Base-by-base conservation (phyloP, 2,888 invertebrate species). In the Quadroppia sp. region DNA sequence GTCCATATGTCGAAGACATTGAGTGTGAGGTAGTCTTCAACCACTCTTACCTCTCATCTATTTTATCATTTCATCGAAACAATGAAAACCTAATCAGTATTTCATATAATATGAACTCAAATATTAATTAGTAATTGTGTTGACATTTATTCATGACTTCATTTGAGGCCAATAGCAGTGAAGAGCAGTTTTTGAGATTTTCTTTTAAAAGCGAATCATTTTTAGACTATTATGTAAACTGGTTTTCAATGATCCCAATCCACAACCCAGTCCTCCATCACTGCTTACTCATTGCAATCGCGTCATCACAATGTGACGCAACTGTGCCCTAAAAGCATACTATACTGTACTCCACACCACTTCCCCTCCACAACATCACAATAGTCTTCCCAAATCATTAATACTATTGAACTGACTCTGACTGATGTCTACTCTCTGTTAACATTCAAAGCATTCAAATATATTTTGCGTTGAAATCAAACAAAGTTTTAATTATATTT, bases 261-360 rank as follows among this genome's bases (percentile, higher is more conserved):
- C 45, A 9, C 2, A 36, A 7, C 36, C 30, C 30, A 59, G 30
- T 59, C 59, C 59, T 59, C 59, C 59, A 59, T 59, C 59, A 59
- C 59, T 30, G 59, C 28, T 59, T 59, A 59, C 59, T 59, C 59
- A 59, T 59, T 17, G 15, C 32, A 15, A 28, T 59, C 59, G 53
- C 59, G 59, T 59, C 59, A 59, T 59, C 59, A 59, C 59, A 59
- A 59, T 32, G 59, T 59, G 59, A 59, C 59, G 59, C 59, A 59
- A 59, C 59, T 59, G n/a, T 30, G 17, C 30, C 59, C 28, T 45
- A 1, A 53, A 2, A 6, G 9, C 45, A 9, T 11, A 45, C 28
- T 9, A 4, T 9, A 15, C 53, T 53, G 13, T 23, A 25, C 28
- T 53, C 13, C 23, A 53, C 2, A 50, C 20, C 23, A 7, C 53